Percentiles rank a stretch among this genome's conserved stretches.
These are phyloP conservation scores for Vanessa cardui DNA, from an alignment of 2,888 invertebrate genomes.

Conservation along the genomic window DNA sequence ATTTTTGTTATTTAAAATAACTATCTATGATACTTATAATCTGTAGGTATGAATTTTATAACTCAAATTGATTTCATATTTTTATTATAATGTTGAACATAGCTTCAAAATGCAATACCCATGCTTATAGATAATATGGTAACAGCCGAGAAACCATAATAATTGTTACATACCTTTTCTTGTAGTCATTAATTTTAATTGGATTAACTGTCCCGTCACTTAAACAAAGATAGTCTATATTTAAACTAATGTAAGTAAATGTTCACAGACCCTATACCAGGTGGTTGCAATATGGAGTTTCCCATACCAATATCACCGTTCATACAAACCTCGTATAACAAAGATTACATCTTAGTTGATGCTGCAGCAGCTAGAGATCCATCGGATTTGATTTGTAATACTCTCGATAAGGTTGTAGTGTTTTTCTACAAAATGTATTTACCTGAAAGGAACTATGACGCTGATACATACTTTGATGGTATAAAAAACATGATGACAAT, in stretches of 20 bases:
- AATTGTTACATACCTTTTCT: no score
- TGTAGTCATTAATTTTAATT: no score
- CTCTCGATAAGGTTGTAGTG: conserved; percentile 52
- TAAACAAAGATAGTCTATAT: background rate
- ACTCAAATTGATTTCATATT: no score
- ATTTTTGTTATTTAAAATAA: no score
- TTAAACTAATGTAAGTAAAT: background rate
- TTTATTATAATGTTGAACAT: no score
- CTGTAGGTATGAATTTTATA: no score
- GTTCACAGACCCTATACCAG: conserved; percentile 87
- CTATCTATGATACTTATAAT: no score
- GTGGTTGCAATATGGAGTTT: conserved; percentile 90
- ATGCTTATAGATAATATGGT: no score
- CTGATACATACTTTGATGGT: conserved; percentile 83
- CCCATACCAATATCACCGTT: conserved; percentile 84
- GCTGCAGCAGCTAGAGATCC: conserved; percentile 75
- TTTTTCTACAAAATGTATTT: conserved; percentile 85
- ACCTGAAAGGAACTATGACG: conserved; percentile 77
- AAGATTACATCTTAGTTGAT: conserved; percentile 77
- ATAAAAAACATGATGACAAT: conserved; percentile 85
- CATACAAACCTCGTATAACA: conserved; percentile 65
- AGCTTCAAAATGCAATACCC: no score
- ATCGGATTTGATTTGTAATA: conserved; percentile 52
- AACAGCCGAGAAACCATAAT: no score
- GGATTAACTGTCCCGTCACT: no score